Base-by-base conservation (phyloP, 2,888 invertebrate species). In the Zelleria hepariella region DNA sequence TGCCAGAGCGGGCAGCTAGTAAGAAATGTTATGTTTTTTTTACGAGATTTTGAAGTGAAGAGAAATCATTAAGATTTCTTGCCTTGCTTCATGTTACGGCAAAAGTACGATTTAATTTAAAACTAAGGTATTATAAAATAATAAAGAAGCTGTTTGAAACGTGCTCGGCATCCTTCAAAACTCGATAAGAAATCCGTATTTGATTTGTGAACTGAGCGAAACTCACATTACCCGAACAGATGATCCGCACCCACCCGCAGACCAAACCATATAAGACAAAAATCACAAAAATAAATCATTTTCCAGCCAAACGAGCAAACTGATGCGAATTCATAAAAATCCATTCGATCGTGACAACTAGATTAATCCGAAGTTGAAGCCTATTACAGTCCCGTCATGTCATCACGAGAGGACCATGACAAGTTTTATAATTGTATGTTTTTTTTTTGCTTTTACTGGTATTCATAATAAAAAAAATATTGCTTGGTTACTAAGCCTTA, bases 1-100 rank as follows among this genome's bases (percentile, higher is more conserved):
- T 60, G 26, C 25, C 32, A 10, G 64, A 54, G 61, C 60, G 61
- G 53, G 63, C 61, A 65, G 66, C 64, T 60, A 58, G 58, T 54
- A 51, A 63, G 64, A 63, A 62, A 59, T 51, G 20, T 51, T 51
- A 51, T 51, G 51, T 18, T 51, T 51, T 20, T 42, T 49, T 51
- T 51, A 51, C n/a, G 51, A 21, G 51, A 23, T 21, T n/a, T 23
- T 6, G 20, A 23, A 21, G n/a, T 51, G 51, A 51, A 23, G 23
- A 51, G 23, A 51, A 23, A 23, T 51, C 23, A 10, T 51, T 21
- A 51, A 23, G 51, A 21, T 51, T 51, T 18, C 51, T 51, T n/a
- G 51, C 23, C 23, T 20, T 10, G 51, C 51, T 51, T 51, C 20
- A 21, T 51, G 51, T 21, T 51, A 51, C 1, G 23, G 20, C 21